Conservation (phyloP, 2,797 vertebrate genomes). For the Mastacembelus armatus region DNA sequence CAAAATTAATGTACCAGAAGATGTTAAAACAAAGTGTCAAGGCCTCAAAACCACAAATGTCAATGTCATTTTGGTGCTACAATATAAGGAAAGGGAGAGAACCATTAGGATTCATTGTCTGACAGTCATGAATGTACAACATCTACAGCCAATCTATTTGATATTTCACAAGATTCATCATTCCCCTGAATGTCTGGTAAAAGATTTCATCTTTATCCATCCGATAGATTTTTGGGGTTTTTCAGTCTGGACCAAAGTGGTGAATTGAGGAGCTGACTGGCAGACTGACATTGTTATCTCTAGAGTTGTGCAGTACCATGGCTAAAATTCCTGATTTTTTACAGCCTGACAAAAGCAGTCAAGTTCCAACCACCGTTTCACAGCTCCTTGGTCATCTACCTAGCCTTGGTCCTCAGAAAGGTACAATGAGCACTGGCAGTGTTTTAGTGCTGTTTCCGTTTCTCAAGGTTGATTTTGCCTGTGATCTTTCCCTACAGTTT, state of each 20-base stretch:
- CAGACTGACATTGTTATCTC: neutral
- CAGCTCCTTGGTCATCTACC: conserved; percentile 6
- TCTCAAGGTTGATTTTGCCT: conserved; percentile 37
- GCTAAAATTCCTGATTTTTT: conserved; percentile 5
- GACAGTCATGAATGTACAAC: too few species aligned
- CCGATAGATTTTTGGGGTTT: conserved; percentile 3
- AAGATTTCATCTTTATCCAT: neutral
- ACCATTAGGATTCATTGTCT: too few species aligned
- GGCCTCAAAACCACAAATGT: too few species aligned
- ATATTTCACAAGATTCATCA: too few species aligned
- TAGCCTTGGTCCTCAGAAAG: conserved; percentile 18
- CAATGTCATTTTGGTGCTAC: too few species aligned
- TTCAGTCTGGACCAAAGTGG: conserved; percentile 1
- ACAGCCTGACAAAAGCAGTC: neutral
- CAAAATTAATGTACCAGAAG: too few species aligned
- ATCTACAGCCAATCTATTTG: too few species aligned
- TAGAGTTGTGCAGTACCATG: neutral
- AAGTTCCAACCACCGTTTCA: conserved; percentile 9
- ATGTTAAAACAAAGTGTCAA: too few species aligned
- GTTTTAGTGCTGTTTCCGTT: conserved; percentile 18
- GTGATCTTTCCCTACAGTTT: conserved; percentile 36
- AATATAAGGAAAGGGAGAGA: too few species aligned
- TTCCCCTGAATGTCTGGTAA: neutral
- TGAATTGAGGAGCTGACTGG: neutral
- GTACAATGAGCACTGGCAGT: conserved; percentile 1